Base-by-base conservation (phyloP, 2,113 vertebrate species). In the Talpa occidentalis region DNA sequence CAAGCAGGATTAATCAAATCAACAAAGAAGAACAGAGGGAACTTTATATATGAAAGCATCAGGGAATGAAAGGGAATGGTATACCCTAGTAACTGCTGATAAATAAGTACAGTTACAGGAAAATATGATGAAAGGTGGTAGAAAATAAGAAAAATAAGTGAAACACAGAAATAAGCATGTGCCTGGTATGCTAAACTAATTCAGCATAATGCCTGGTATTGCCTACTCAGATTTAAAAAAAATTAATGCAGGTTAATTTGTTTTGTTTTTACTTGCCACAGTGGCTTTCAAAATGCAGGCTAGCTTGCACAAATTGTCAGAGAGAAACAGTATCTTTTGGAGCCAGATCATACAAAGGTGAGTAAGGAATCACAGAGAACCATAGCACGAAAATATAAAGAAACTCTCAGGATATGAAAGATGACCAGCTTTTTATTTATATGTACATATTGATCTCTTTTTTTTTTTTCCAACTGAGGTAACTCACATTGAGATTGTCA, bases 131-230 rank as follows among this genome's bases (percentile, higher is more conserved):
- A 52, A 42, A 37, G 82, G 26, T 83, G 9, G 26, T 59, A 72
- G 52, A 78, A 88, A 87, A 91, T 81, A 91, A 56, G 26, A 93
- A 67, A 17, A 90, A 64, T 66, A 92, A 60, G n/a, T 76, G 54
- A 42, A 66, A 73, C 49, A 73, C 28, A 90, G 40, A 93, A 90
- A 86, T 81, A 86, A 93, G 49, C 40, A 52, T 26, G n/a, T 35
- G n/a, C 28, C 40, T 93, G 12, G 6, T 59, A 93, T 35, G 47
- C 44, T 88, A 83, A 88, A 88, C 32, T 79, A 78, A 52, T 73
- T 37, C 56, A 84, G 79, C 28, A 73, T 10, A 79, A 89, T 47
- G 44, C 28, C 62, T 78, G 21, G 32, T 79, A 80, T 73, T 54
- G 5, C 84, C 21, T 32, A 77, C 9, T 82, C 40, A 54, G 17